These are phyloP conservation scores for Papilio glaucus DNA, from an alignment of 1,140 invertebrate genomes.

Conservation along the genomic window DNA sequence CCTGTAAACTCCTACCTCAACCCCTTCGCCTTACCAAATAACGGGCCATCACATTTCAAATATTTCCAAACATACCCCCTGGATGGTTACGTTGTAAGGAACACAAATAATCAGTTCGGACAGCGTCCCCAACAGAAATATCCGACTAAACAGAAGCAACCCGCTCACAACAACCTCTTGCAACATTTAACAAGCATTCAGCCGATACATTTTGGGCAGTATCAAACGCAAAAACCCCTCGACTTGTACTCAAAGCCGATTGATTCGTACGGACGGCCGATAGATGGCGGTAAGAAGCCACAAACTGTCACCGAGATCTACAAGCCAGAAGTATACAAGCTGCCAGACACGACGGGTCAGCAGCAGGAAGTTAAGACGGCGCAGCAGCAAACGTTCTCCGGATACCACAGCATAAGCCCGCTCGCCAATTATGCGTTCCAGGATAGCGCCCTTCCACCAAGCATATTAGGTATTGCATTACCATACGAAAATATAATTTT, in stretches of 20 bases:
- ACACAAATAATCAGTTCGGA: constrained; percentile 66
- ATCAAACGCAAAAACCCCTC: constrained; percentile 68
- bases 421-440: constrained; percentile 71
- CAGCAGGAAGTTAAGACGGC: constrained; percentile 73
- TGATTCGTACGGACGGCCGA: constrained; percentile 62
- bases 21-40: constrained; percentile 70
- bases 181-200: constrained; percentile 74
- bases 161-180: constrained; percentile 60
- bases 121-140: constrained; percentile 66
- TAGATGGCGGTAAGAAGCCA: constrained; percentile 55
- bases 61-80: constrained; percentile 69
- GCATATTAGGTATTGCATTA: constrained; percentile 69
- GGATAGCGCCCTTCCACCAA: constrained; percentile 68
- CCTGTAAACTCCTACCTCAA: constrained; percentile 79
- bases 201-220: constrained; percentile 68
- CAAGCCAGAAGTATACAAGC: constrained; percentile 71
- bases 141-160: constrained; percentile 61
- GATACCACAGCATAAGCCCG: constrained; percentile 49
- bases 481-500: neutral
- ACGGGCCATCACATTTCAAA: constrained; percentile 68
- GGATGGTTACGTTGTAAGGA: constrained; percentile 64
- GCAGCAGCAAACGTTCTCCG: constrained; percentile 61
- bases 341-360: constrained; percentile 64
- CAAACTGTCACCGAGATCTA: constrained; percentile 65
- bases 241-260: constrained; percentile 69